A percentile compares a stretch with the other conserved stretches of the same genome.
phyloP scores from a whole-genome alignment of 2,888 invertebrate genomes.

The Lymantria monacha region DNA sequence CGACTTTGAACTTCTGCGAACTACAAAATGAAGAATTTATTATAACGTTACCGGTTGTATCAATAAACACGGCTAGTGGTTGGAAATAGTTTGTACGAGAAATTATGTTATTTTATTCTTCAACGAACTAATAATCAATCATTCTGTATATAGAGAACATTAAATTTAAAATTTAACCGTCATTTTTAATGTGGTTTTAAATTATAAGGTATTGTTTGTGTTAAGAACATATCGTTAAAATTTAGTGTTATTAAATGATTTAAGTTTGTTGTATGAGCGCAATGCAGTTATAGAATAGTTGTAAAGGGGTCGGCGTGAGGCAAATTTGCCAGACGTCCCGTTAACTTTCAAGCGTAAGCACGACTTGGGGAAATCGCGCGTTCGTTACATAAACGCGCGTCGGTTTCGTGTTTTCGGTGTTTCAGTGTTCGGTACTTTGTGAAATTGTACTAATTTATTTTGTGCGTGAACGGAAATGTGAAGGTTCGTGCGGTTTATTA shows the following conservation, averaged over 20 bases:
- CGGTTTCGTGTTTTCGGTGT: conserved; percentile 24
- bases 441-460: conserved; percentile 32
- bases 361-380: conserved; percentile 45
- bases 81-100: conserved; percentile 2
- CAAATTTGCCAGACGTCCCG: conserved; percentile 64
- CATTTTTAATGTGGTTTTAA: background rate
- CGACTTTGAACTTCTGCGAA: conserved; percentile 5
- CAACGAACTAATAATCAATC: conserved; percentile 1
- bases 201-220: background rate
- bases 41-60: conserved; percentile 5
- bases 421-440: conserved; percentile 30
- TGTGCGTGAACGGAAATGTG: conserved; percentile 43
- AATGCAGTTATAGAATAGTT: conserved; percentile 68
- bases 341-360: conserved; percentile 65
- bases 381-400: conserved; percentile 52
- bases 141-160: background rate
- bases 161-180: background rate
- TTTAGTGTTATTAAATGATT: conserved; percentile 20
- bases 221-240: conserved; percentile 9
- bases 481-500: conserved; percentile 44
- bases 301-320: conserved; percentile 47
- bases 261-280: conserved; percentile 48
- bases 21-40: conserved; percentile 7
- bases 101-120: conserved; percentile 10
- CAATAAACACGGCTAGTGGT: conserved; percentile 5